phyloP scores from a whole-genome alignment of 2,113 vertebrate genomes.

The Ceyx margarethae region DNA sequence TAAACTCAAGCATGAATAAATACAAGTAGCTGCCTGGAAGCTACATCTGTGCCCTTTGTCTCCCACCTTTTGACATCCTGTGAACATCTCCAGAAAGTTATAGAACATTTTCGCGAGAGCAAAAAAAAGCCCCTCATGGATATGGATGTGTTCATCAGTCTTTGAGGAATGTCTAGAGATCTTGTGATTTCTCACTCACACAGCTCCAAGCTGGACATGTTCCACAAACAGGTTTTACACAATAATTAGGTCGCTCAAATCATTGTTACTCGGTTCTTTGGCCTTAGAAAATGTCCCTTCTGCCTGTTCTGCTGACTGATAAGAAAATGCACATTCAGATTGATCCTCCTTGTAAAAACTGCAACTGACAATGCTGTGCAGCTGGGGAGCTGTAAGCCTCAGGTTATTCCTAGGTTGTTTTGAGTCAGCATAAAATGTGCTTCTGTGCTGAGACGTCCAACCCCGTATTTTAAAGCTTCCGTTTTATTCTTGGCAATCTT shows the following conservation, averaged over 20 bases:
- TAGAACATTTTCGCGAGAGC: conserved; percentile 3
- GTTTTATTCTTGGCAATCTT: conserved; percentile 25
- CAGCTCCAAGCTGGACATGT: not conserved
- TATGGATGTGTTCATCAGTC: not conserved
- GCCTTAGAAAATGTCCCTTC: not conserved
- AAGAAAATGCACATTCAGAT: conserved; percentile 1
- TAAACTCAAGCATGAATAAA: conserved; percentile 67
- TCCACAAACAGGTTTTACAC: not conserved
- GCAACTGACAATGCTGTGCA: not conserved
- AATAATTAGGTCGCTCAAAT: not conserved
- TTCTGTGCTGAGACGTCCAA: not conserved
- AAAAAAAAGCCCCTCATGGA: conserved; percentile 5
- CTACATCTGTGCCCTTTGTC: conserved; percentile 38
- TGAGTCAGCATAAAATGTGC: not conserved
- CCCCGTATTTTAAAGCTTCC: not conserved
- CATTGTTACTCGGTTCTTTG: not conserved
- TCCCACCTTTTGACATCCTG: conserved; percentile 32
- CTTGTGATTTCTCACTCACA: not conserved
- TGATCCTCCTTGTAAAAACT: not conserved
- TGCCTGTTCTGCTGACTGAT: conserved; percentile 8
- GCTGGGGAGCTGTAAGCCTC: not conserved
- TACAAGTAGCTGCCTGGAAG: conserved; percentile 27
- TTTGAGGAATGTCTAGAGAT: not conserved
- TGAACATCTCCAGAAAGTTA: conserved; percentile 7
- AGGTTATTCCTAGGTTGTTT: conserved; percentile 4